Conservation (phyloP, 2,888 invertebrate species). For the Micoletzkya japonica region DNA sequence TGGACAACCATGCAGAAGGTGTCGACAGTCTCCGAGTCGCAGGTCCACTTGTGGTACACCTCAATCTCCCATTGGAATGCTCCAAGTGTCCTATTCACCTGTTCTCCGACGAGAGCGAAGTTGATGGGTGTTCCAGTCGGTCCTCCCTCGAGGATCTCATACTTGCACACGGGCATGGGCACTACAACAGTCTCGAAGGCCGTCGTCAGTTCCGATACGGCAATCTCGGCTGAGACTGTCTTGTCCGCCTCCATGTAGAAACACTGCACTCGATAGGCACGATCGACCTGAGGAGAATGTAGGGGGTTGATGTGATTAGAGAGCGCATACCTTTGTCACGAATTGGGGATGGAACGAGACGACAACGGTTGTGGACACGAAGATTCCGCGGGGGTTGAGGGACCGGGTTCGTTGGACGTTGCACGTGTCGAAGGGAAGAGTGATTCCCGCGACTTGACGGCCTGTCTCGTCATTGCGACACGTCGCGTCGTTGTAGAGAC, state of each 20-base stretch:
- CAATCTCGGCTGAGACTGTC: constrained; percentile 55
- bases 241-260: constrained; percentile 63
- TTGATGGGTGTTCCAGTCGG: constrained; percentile 56
- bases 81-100: constrained; percentile 30
- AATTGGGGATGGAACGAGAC: constrained; percentile 29
- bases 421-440: constrained; percentile 25
- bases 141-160: constrained; percentile 58
- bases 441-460: constrained; percentile 11
- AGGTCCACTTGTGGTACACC: constrained; percentile 59
- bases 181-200: constrained; percentile 58
- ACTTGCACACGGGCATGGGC: constrained; percentile 60
- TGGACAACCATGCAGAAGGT: constrained; percentile 61
- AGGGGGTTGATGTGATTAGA: not conserved
- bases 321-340: constrained; percentile 26
- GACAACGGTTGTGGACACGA: constrained; percentile 24
- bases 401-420: constrained; percentile 23
- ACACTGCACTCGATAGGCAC: constrained; percentile 60
- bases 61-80: constrained; percentile 16
- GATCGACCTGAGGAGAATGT: constrained; percentile 33
- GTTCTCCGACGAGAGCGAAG: constrained; percentile 58
- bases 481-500: constrained; percentile 28
- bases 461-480: constrained; percentile 29
- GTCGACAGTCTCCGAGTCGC: constrained; percentile 57
- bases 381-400: constrained; percentile 25
- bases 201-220: constrained; percentile 59